phyloP scores from a whole-genome alignment of 2,888 invertebrate genomes.

The Pseudanteris insignis region DNA sequence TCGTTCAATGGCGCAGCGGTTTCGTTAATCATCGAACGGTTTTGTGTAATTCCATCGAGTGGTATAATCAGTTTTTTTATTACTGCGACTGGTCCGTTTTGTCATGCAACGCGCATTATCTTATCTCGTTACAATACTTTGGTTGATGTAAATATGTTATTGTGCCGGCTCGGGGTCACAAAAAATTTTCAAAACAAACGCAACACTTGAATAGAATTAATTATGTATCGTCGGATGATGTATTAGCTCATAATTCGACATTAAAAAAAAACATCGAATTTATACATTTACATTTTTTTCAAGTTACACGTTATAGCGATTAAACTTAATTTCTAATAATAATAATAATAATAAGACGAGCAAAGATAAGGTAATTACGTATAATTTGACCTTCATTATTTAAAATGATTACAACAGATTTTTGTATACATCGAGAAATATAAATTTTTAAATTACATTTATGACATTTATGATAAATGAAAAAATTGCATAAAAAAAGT shows the following conservation, averaged over 20 bases:
- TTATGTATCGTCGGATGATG: constrained; percentile 12
- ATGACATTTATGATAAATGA: no score
- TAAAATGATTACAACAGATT: no score
- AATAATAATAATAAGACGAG: no score
- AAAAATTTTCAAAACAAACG: constrained; percentile 29
- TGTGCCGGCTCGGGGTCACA: constrained; percentile 5
- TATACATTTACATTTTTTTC: no score
- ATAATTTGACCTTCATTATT: no score
- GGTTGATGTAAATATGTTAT: constrained; percentile 19
- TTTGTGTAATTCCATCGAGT: constrained; percentile 22
- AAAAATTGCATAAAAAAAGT: no score
- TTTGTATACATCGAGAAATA: no score
- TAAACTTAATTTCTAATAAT: no score
- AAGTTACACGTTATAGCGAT: no score
- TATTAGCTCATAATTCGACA: constrained; percentile 14
- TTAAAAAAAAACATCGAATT: no score
- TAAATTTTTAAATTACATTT: no score
- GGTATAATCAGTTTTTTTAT: constrained; percentile 27
- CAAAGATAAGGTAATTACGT: no score
- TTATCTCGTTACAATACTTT: constrained; percentile 17
- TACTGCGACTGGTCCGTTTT: constrained; percentile 12
- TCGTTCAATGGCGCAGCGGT: constrained; percentile 15
- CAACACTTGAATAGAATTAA: constrained; percentile 16
- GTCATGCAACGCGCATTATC: constrained; percentile 19
- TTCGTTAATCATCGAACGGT: constrained; percentile 21